These are phyloP conservation scores for Metaphire vulgaris DNA, from an alignment of 1,140 invertebrate genomes.

Conservation along the genomic window DNA sequence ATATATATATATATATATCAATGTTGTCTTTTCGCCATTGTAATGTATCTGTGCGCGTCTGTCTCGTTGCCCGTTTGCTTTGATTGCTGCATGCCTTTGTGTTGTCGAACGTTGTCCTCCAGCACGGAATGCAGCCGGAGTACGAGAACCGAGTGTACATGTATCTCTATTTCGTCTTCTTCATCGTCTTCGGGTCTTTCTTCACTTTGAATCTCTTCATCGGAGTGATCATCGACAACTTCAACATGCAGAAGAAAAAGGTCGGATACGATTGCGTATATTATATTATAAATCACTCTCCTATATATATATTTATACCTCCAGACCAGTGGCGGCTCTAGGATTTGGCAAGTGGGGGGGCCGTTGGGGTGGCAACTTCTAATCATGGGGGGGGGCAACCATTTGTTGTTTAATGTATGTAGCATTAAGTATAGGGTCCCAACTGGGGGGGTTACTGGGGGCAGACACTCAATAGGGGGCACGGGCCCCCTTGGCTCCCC, in stretches of 20 bases:
- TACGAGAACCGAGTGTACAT: conserved; percentile 90
- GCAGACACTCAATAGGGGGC: too few species aligned
- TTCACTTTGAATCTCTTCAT: too few species aligned
- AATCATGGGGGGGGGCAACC: too few species aligned
- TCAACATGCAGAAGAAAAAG: conserved; percentile 95
- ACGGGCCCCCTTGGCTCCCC: too few species aligned
- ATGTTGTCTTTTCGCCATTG: neutral
- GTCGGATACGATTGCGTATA: conserved; percentile 74
- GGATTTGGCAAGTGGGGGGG: too few species aligned
- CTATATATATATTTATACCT: conserved; percentile 29
- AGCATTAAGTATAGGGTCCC: too few species aligned
- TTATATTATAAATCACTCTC: neutral
- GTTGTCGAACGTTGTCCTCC: conserved; percentile 71
- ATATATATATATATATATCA: neutral
- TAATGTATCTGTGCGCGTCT: neutral
- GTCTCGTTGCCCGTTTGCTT: conserved; percentile 79
- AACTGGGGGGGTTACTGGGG: too few species aligned
- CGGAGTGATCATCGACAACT: conserved; percentile 97
- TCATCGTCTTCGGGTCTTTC: too few species aligned
- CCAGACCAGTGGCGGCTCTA: too few species aligned
- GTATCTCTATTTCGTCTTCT: conserved; percentile 97
- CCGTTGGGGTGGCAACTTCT: too few species aligned
- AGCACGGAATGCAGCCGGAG: conserved; percentile 82
- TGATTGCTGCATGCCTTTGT: conserved; percentile 94
- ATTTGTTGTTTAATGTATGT: too few species aligned